A percentile compares a stretch with the other conserved stretches of the same genome.
Conservation (phyloP, 2,113 vertebrate genomes). For the Psettodes erumei region DNA sequence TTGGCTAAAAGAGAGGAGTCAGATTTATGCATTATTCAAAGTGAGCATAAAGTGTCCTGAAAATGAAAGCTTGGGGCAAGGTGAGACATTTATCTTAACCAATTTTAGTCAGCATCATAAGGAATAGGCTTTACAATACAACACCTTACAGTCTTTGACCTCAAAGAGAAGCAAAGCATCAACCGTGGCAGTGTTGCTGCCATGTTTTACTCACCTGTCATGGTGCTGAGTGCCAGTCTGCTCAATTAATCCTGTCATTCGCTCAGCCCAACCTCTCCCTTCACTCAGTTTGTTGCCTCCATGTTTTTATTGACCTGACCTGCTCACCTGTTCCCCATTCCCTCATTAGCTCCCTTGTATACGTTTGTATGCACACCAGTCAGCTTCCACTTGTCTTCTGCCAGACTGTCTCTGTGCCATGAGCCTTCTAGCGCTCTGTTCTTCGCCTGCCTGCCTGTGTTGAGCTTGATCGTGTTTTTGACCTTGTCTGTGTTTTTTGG, state of each 20-base stretch:
- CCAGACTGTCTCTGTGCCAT: background rate
- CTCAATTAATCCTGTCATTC: background rate
- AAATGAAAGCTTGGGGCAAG: constrained; percentile 16
- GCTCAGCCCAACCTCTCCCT: too few relatives aligned
- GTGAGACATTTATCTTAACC: constrained; percentile 31
- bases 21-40: constrained; percentile 59
- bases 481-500: background rate
- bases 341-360: background rate
- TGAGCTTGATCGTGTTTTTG: background rate
- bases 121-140: constrained; percentile 5
- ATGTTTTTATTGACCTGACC: too few relatives aligned
- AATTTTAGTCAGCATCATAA: constrained; percentile 3
- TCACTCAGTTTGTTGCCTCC: too few relatives aligned
- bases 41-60: constrained; percentile 23
- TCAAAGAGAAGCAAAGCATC: constrained; percentile 9
- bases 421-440: background rate
- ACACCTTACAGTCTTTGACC: constrained; percentile 19
- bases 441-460: background rate
- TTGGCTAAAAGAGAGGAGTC: constrained; percentile 22
- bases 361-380: too few relatives aligned
- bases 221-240: background rate
- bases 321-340: too few relatives aligned
- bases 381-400: background rate
- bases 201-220: background rate
- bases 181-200: background rate